A percentile compares a stretch with the other conserved stretches of the same genome.
phyloP scores from a whole-genome alignment of 2,888 invertebrate species.

The Hofmannophila pseudospretella region DNA sequence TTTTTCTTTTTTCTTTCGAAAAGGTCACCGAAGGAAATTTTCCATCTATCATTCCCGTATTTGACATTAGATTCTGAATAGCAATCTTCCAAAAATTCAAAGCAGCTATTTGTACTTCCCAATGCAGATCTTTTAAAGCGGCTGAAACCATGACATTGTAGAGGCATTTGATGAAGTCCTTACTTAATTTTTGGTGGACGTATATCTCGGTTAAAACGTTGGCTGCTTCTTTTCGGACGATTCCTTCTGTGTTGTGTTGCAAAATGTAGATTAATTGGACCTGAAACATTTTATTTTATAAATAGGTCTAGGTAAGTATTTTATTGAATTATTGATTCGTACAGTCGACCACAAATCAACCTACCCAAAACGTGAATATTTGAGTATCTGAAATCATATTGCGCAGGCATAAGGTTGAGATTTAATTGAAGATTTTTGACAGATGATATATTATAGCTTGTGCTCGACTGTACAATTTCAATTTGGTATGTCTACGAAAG shows the following conservation, averaged over 20 bases:
- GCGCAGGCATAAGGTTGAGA: no score
- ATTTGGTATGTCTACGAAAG: no score
- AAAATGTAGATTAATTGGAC: slow-evolving; percentile 71
- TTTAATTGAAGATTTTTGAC: no score
- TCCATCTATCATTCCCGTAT: slow-evolving; percentile 84
- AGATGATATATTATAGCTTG: no score
- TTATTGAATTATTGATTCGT: no score
- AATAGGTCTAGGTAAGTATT: no score
- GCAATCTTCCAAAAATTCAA: slow-evolving; percentile 82
- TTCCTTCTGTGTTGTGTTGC: slow-evolving; percentile 81
- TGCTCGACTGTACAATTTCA: no score
- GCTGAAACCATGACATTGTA: slow-evolving; percentile 78
- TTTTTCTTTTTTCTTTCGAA: slow-evolving; percentile 84
- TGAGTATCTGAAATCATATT: no score
- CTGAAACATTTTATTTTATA: no score
- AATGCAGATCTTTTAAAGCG: slow-evolving; percentile 81
- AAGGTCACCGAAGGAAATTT: slow-evolving; percentile 84
- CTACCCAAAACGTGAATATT: no score
- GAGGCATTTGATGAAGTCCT: slow-evolving; percentile 62
- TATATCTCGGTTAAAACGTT: slow-evolving; percentile 79
- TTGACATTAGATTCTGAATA: slow-evolving; percentile 67
- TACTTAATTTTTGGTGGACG: slow-evolving; percentile 75
- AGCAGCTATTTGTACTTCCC: slow-evolving; percentile 85
- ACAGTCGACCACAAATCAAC: no score
- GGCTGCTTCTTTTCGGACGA: slow-evolving; percentile 82